Conservation (phyloP, 2,113 vertebrate genomes). For the Anolis sagrei region DNA sequence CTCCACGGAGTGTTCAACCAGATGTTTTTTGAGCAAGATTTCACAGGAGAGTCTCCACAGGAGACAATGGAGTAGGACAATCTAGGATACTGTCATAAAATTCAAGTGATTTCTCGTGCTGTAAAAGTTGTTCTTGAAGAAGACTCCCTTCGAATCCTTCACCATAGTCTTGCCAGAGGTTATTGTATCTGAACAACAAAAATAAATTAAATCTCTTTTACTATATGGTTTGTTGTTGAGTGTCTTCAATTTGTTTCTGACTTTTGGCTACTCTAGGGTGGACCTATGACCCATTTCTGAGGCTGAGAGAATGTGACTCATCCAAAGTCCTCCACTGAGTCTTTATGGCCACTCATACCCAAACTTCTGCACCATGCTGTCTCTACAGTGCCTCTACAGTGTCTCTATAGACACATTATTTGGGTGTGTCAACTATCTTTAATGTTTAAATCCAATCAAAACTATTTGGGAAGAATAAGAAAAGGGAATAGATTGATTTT, state of each 20-base stretch:
- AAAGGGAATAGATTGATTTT: not conserved
- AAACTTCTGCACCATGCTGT: too few species aligned
- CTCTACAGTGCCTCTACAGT: too few species aligned
- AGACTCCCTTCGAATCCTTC: conserved; percentile 71
- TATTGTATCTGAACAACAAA: conserved; percentile 78
- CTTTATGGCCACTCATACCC: too few species aligned
- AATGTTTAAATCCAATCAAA: not conserved
- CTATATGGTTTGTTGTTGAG: too few species aligned
- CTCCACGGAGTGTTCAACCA: not conserved
- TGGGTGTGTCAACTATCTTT: not conserved
- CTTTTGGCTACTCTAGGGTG: too few species aligned
- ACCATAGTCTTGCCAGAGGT: conserved; percentile 77
- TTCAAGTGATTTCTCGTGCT: conserved; percentile 80
- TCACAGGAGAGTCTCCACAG: conserved; percentile 79
- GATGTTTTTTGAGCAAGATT: conserved; percentile 20
- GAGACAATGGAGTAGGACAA: conserved; percentile 73
- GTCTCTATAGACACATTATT: too few species aligned
- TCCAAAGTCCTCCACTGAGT: too few species aligned
- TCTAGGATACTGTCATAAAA: conserved; percentile 84
- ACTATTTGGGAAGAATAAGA: not conserved
- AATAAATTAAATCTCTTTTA: conserved; percentile 17
- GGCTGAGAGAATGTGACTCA: too few species aligned
- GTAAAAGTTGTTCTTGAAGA: conserved; percentile 83
- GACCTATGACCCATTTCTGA: too few species aligned
- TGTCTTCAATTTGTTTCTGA: too few species aligned